Percentiles rank a stretch among this genome's conserved stretches.
phyloP scores from a whole-genome alignment of 2,113 vertebrate species.

The Montifringilla adamsi region DNA sequence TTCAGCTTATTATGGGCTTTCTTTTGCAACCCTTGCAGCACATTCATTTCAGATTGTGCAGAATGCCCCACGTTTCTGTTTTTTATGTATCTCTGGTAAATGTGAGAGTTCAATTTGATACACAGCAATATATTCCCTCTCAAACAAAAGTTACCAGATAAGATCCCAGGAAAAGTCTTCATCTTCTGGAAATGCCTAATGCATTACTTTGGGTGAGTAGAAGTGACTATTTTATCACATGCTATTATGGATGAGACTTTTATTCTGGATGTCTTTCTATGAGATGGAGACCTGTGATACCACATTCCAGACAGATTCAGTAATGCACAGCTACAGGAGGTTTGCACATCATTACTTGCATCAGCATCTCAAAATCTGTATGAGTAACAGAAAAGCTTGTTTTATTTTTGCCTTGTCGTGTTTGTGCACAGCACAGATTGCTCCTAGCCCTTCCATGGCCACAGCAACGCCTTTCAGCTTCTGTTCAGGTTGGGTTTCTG shows the following conservation, averaged over 20 bases:
- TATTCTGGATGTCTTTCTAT: not conserved
- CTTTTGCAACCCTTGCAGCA: not conserved
- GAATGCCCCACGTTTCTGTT: not conserved
- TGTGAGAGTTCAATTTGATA: slow-evolving; percentile 31
- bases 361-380: not conserved
- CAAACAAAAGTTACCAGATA: slow-evolving; percentile 39
- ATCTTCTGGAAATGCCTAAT: not conserved
- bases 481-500: not conserved
- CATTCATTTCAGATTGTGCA: not conserved
- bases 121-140: slow-evolving; percentile 3
- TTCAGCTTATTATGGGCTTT: slow-evolving; percentile 21
- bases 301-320: not conserved
- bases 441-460: not conserved
- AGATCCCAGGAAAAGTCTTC: slow-evolving; percentile 16
- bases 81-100: slow-evolving; percentile 14
- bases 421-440: not conserved
- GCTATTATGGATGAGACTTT: not conserved
- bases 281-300: not conserved
- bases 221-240: slow-evolving; percentile 13
- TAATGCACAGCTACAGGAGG: not conserved
- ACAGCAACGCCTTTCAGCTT: not conserved
- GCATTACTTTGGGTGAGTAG: not conserved
- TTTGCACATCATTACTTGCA: not conserved
- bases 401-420: not conserved
- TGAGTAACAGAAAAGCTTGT: not conserved